A percentile compares a stretch with the other conserved stretches of the same genome.
Conservation (phyloP, 2,113 vertebrate species). For the Pithys albifrons region DNA sequence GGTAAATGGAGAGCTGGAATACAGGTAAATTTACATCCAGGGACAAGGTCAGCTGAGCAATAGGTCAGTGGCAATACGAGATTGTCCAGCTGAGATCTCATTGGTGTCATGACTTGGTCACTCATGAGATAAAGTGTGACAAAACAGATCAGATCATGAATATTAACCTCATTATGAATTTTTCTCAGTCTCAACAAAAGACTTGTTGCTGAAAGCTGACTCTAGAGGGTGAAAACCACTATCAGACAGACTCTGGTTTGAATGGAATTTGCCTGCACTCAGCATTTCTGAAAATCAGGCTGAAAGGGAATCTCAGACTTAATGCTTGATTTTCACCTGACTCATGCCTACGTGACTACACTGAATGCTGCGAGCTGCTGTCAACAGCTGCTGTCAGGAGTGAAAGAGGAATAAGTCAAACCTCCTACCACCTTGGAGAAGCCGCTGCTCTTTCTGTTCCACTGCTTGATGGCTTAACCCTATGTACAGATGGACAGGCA, state of each 20-base stretch:
- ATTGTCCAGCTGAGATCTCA: neutral
- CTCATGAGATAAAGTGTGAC: neutral
- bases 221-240: neutral
- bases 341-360: slow-evolving; percentile 19
- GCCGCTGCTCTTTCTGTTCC: slow-evolving; percentile 15
- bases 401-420: slow-evolving; percentile 26
- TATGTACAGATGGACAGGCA: neutral
- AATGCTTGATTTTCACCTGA: slow-evolving; percentile 25
- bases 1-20: neutral
- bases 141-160: neutral
- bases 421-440: neutral
- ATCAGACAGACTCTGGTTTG: neutral
- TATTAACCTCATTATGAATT: accelerated
- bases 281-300: slow-evolving; percentile 18
- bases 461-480: neutral
- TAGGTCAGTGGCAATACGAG: neutral
- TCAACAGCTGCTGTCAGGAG: slow-evolving; percentile 4
- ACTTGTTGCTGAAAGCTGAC: neutral
- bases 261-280: neutral
- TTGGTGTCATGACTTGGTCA: neutral
- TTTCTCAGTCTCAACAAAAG: neutral
- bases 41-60: neutral
- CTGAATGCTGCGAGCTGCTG: neutral
- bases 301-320: slow-evolving; percentile 8
- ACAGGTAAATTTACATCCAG: neutral